Evolutionary conservation across 2,113 vertebrate species (phyloP), one percentile per base, ranked within the genome.

Genomic region (Triplophysa siluroides): DNA sequence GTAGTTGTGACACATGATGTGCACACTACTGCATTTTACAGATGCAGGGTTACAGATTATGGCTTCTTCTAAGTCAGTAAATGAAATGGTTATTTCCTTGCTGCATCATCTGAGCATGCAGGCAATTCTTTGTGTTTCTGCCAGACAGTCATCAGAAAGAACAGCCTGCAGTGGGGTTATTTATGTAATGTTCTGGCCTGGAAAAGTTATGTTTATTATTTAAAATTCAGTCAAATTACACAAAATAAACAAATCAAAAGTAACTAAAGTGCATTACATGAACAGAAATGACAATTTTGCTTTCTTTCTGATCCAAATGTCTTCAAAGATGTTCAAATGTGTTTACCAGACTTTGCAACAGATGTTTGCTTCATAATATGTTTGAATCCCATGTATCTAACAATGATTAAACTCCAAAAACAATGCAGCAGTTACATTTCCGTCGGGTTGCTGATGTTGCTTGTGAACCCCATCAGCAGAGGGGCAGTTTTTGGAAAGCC

Each of bases 401-500:
- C 21, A 41, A 4, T 73, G 70, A 56, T 21, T 3, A 58, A 41
- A 72, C 12, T n/a, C 21, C 1, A 58, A 72, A 56, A 58, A 16
- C 8, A 5, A 11, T 52, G 16, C 21, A 26, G 12, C 13, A 26
- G 8, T 45, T 18, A 3, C 45, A 52, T 52, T 52, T 5, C 16
- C 14, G 1, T 38, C 62, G 8, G 11, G 10, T 50, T 66, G 58
- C 45, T 45, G 45, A 43, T 52, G 43, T 33, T 8, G 64, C 54
- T 19, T 4, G 8, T 2, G 56, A 63, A 43, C 33, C n/a, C 26
- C 26, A 47, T 68, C 52, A 43, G 61, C 29, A 66, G 47, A 29
- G 19, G 68, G 75, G 65, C 79, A 78, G 83, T 79, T 81, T 74
- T 73, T 56, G 11, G 50, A 56, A 83, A 78, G 77, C 82, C 66